Evolutionary conservation across 1,140 invertebrate genomes (phyloP), one percentile per base, ranked within the genome.

Genomic region (Stegodyphus dumicola): DNA sequence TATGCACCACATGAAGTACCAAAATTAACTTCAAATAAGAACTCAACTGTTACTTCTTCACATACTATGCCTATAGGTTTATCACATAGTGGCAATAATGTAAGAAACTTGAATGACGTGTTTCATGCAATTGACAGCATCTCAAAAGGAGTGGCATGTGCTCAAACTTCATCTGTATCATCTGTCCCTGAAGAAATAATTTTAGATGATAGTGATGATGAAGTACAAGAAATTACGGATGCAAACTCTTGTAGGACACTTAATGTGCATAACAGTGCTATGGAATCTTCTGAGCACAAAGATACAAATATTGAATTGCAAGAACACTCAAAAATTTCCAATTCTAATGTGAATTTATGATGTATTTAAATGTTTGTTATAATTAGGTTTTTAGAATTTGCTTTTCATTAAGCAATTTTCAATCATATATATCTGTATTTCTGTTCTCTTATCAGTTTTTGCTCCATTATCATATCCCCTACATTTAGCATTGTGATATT

Each of bases 141-240:
- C 9, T 67, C 65, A 17, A 67, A 67, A 6, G 7, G 15, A 7
- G 17, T 7, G 7, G 1, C 11, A 2, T 15, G 56, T 60, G 15
- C 4, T 11, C 1, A 60, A 60, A 60, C 1, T 60, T 15, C 5
- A 77, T 9, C 33, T 11, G 11, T 49, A 52, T 13, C 17, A 7
- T 17, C 7, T 65, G 17, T 79, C 48, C 77, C 52, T 70, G 77
- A 79, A 70, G 77, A 79, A 70, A 79, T 79, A 54, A 15, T 70
- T 6, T 69, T 79, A 15, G 65, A 53, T 54, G 77, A 79, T 51
- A 79, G 65, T 70, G 77, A 79, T 56, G 77, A 79, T 53, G 77
- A 79, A 69, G 64, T 52, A 5, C 6, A 66, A 7, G 77, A 78
- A 18, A 53, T 69, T 13, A 33, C 56, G 7, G n/a, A 69, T 1